phyloP scores from a whole-genome alignment of 2,797 vertebrate genomes.

The Triplophysa bombifrons region DNA sequence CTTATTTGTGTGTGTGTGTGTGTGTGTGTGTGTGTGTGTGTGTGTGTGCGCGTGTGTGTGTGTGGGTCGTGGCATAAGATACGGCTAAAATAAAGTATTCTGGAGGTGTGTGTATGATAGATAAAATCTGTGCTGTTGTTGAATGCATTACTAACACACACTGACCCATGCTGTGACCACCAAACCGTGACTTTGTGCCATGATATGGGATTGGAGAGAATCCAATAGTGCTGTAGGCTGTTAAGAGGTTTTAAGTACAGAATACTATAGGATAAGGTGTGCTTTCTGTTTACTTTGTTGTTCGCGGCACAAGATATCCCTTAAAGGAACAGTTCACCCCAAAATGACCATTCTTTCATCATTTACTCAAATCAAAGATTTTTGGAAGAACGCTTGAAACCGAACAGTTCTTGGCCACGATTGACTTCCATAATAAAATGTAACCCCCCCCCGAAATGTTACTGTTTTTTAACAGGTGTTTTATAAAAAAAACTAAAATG shows the following conservation, averaged over 20 bases:
- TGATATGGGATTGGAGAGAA: constrained; percentile 24
- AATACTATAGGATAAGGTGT: constrained; percentile 18
- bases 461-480: no score
- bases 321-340: no score
- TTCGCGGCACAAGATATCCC: neutral
- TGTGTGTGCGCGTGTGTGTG: neutral
- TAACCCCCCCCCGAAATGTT: no score
- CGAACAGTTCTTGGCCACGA: no score
- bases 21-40: neutral
- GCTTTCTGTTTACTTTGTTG: constrained; percentile 25
- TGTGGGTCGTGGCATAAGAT: constrained; percentile 10
- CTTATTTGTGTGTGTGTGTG: constrained; percentile 1
- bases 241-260: constrained; percentile 17
- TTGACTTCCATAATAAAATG: no score
- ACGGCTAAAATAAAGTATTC: neutral
- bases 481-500: no score
- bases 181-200: constrained; percentile 18
- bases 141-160: constrained; percentile 1
- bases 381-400: no score
- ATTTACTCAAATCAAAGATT: no score
- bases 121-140: constrained; percentile 2
- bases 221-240: neutral
- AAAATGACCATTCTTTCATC: no score
- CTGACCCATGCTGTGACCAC: constrained; percentile 7
- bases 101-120: constrained; percentile 12